Base-by-base conservation (phyloP, 2,888 invertebrate genomes). In the Cheilosia impressa region DNA sequence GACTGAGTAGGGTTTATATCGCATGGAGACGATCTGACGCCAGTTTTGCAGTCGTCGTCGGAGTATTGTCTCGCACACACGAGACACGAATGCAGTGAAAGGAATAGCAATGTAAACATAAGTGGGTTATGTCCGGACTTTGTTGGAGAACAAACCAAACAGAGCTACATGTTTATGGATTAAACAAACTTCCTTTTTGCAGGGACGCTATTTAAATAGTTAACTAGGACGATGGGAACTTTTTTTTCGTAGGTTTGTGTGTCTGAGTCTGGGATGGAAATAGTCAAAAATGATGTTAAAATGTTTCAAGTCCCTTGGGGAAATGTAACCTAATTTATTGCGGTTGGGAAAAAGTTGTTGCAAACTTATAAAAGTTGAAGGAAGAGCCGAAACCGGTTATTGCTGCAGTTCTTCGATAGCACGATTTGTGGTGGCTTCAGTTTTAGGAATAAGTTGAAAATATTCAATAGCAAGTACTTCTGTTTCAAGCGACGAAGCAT, bases 11-110 rank as follows among this genome's bases (percentile, higher is more conserved):
- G 75, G 58, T 41, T 75, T 43, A 13, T 75, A 84, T 84, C 75
- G 75, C 50, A 60, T 34, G 38, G 62, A 84, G 84, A 84, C 84
- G 75, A 80, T 80, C 84, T 71, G 79, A 76, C 84, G 84, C 79
- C 84, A 60, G 38, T 50, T 50, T 75, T 34, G 24, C 19, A 63
- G 63, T 78, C 15, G 24, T 27, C 27, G 27, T 7, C 50, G 58
- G 31, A 24, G 47, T n/a, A 69, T n/a, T 1, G 19, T 58, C 55
- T 41, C 19, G 52, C 45, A 45, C 47, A 69, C 15, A 27, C 50
- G 45, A 43, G 31, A 5, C 19, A 19, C 27, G 52, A 58, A 34
- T 45, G 31, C 43, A 53, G 57, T 45, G 45, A 47, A 52, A 53
- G 52, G 34, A 34, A 58, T 53, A 57, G 43, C 55, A 69, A 55